Base-by-base conservation (phyloP, 30 jellyfish, hydroid and myxozoan species). In the Hydractinia echinata region DNA sequence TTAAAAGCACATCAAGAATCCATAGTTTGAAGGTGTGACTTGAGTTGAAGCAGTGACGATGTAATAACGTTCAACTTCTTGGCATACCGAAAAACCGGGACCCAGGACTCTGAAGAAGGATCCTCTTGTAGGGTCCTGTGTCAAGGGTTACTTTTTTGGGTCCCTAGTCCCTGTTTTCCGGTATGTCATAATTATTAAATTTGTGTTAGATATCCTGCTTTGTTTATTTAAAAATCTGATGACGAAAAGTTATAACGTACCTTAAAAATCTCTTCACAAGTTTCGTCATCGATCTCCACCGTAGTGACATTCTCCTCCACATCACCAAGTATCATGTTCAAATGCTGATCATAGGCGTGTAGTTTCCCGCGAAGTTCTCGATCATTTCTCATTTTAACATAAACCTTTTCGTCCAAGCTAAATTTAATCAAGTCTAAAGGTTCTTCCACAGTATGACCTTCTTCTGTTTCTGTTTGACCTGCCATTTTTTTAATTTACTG, bases 241-340 rank as follows among this genome's bases (percentile, higher is more conserved):
- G n/a, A n/a, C 2, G 44, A 30, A 30, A 30, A 30, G 44, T 19
- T 44, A 18, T 14, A 55, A 56, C 51, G 66, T 62, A 94, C 99
- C 90, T 89, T 94, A 67, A 94, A 89, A 2, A 94, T 89, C 74
- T 94, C 99, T 76, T 94, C 99, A 53, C 93, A 72, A 4, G 99
- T 94, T 89, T 94, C 99, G 21, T 88, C 97, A 76, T 94, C 99
- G 49, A 94, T 84, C 86, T 94, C 99, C 53, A 94, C 99, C 5
- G 95, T 88, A 53, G 97, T 94, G 8, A 94, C 82, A 54, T 88
- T 77, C 76, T 94, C 99, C 71, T 94, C 99, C 8, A 94, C 99
- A 56, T 94, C 99, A 4, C 99, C 99, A 85, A 94, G 97, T 53
- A 94, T 88, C 99, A 94, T 88, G 83, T 94, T 94, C 76, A 94